Base-by-base conservation (phyloP, 2,888 invertebrate genomes). In the Diabrotica balteata region DNA sequence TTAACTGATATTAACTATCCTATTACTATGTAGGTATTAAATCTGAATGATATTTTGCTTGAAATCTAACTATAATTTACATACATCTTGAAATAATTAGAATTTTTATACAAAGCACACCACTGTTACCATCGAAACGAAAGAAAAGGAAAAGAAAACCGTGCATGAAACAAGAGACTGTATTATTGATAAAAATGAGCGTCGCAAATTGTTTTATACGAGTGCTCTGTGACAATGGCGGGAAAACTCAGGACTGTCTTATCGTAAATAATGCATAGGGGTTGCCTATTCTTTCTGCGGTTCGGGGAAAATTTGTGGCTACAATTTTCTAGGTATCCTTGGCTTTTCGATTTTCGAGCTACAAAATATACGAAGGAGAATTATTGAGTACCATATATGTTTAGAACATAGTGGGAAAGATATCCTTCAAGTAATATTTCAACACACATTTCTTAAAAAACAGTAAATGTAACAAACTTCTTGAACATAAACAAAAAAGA, bases 111-210 rank as follows among this genome's bases (percentile, higher is more conserved):
- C 5, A 32, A 32, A 32, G 32, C 32, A 32, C 32, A 32, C 32
- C 32, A 32, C 32, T 32, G 32, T 32, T 17, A 46, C 45, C 55
- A 57, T 45, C 58, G 64, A 55, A 71, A 61, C 49, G 59, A 71
- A 66, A 59, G 60, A 62, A 54, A 58, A 50, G 46, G 46, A 67
- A 53, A 57, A 57, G 62, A 64, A 64, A 66, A 58, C 57, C 64
- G 70, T 72, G 65, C 73, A 73, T 70, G 75, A 73, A 78, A 79
- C 79, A 79, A 78, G 79, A 76, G 77, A 77, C 78, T 82, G 77
- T 80, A 81, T 82, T 81, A 82, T 82, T 82, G 81, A 82, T 82
- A 82, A 82, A 82, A 82, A 82, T 81, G 81, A 80, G 80, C 78
- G 79, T 79, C 78, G 80, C 82, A 82, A 82, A 81, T 82, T 82